Evolutionary conservation across 1,140 invertebrate genomes (phyloP).

Genomic region (Eufriesea mexicana): DNA sequence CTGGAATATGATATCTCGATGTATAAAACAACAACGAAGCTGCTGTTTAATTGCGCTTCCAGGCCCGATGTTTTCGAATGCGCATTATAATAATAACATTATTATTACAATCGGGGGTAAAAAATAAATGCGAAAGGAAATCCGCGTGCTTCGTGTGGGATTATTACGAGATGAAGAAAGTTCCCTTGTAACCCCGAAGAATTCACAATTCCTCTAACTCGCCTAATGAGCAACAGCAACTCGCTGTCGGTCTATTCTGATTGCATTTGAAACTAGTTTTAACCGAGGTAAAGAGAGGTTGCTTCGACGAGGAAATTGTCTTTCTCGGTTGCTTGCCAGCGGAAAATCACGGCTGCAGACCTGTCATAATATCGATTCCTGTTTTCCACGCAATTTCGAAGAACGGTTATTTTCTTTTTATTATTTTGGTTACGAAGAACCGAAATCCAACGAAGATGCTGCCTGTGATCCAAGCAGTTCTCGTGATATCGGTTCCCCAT

Average conservation of each 20-base stretch:
- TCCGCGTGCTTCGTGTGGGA: not conserved
- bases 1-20: not conserved
- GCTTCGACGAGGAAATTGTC: constrained; percentile 17
- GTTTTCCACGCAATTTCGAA: too few species aligned
- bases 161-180: not conserved
- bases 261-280: constrained; percentile 29
- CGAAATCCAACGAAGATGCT: too few species aligned
- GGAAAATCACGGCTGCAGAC: not conserved
- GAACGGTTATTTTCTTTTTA: too few species aligned
- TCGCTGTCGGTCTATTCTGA: not conserved
- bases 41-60: not conserved
- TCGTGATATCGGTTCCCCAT: too few species aligned
- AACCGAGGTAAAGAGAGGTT: not conserved
- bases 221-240: constrained; percentile 16
- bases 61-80: not conserved
- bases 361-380: too few species aligned
- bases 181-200: constrained; percentile 6
- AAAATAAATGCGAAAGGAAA: not conserved
- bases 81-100: not conserved
- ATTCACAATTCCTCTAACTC: constrained; percentile 7
- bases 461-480: too few species aligned
- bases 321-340: not conserved
- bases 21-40: too few species aligned
- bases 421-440: too few species aligned
- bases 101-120: not conserved